Conservation (phyloP, 2,888 invertebrate genomes). For the Galeruca laticollis region DNA sequence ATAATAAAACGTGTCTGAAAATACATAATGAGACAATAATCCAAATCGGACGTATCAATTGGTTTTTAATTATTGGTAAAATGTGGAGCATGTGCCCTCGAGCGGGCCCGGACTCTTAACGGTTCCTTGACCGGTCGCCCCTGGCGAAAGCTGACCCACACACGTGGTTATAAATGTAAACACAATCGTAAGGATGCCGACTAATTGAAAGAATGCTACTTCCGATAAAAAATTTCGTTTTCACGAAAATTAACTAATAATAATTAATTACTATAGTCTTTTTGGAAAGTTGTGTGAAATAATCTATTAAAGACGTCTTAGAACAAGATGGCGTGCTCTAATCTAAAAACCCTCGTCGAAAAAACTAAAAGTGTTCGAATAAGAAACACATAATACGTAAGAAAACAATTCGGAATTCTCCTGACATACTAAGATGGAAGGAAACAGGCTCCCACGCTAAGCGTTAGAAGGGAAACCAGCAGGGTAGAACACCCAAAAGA, state of each 20-base stretch:
- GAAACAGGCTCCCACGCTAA: too few species aligned
- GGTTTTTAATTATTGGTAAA: slow-evolving; percentile 58
- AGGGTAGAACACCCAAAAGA: too few species aligned
- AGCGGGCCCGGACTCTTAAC: slow-evolving; percentile 65
- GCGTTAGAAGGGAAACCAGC: too few species aligned
- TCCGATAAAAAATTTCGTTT: neutral
- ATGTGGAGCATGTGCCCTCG: slow-evolving; percentile 50
- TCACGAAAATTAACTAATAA: neutral
- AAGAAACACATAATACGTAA: too few species aligned
- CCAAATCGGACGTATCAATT: slow-evolving; percentile 49
- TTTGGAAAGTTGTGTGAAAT: too few species aligned
- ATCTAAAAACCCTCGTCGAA: too few species aligned
- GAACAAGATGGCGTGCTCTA: too few species aligned
- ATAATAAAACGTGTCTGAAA: too few species aligned
- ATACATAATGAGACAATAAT: neutral
- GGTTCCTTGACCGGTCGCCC: slow-evolving; percentile 64
- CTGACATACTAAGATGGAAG: too few species aligned
- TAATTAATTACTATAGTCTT: neutral
- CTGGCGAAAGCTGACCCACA: slow-evolving; percentile 61
- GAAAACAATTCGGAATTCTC: too few species aligned
- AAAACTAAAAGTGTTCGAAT: too few species aligned
- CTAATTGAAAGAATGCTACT: slow-evolving; percentile 7
- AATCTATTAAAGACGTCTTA: too few species aligned
- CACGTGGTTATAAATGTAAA: slow-evolving; percentile 54
- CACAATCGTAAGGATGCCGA: slow-evolving; percentile 42